phyloP scores from a whole-genome alignment of 1,140 invertebrate genomes.

The Bombus superbus region DNA sequence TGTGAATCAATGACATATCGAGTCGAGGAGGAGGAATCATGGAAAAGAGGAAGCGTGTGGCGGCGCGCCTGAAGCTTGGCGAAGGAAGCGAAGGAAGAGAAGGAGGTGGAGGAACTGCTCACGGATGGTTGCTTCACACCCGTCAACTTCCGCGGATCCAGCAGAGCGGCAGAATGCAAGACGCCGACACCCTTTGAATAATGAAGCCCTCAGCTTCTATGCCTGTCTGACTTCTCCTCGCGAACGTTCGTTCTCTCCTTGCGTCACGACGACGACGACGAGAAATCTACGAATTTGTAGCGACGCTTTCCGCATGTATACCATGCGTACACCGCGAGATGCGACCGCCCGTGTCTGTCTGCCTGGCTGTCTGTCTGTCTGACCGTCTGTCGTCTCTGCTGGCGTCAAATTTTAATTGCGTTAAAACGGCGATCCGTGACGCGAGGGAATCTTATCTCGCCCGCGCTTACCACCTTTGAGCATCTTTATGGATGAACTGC shows the following conservation, averaged over 20 bases:
- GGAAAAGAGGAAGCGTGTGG: slow-evolving; percentile 52
- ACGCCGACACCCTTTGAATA: slow-evolving; percentile 81
- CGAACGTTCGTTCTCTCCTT: slow-evolving; percentile 58
- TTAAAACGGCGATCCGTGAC: slow-evolving; percentile 53
- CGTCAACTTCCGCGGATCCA: slow-evolving; percentile 76
- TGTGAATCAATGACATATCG: slow-evolving; percentile 14
- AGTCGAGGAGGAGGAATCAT: slow-evolving; percentile 16
- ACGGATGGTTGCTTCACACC: slow-evolving; percentile 73
- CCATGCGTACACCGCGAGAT: slow-evolving; percentile 8
- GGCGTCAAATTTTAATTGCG: slow-evolving; percentile 66
- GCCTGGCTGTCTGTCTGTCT: slow-evolving; percentile 11
- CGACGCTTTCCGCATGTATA: slow-evolving; percentile 57
- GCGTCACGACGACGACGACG: slow-evolving; percentile 4
- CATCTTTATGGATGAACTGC: not conserved
- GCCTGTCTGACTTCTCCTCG: slow-evolving; percentile 71
- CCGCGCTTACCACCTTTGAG: not conserved
- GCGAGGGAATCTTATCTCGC: slow-evolving; percentile 42
- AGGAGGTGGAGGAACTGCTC: slow-evolving; percentile 42
- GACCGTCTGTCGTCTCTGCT: slow-evolving; percentile 29
- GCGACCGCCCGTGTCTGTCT: not conserved
- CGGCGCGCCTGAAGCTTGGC: slow-evolving; percentile 40
- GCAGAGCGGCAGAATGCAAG: slow-evolving; percentile 77
- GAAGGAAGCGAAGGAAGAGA: slow-evolving; percentile 32
- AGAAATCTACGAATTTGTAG: slow-evolving; percentile 72
- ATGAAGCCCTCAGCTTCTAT: slow-evolving; percentile 76